Conservation (phyloP, 2,797 vertebrate genomes). For the Dendrocincla fuliginosa region DNA sequence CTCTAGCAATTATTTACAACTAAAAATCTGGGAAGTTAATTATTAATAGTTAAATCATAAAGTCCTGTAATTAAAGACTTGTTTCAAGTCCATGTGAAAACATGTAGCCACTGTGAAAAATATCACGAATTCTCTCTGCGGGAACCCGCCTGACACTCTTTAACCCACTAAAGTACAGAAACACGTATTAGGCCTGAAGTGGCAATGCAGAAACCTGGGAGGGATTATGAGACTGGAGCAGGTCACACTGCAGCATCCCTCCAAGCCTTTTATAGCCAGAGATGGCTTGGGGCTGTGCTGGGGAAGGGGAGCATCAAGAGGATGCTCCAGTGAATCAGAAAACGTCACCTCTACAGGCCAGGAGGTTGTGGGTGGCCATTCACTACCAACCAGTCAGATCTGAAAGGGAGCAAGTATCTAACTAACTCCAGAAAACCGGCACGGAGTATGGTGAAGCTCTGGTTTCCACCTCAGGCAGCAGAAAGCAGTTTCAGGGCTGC, state of each 20-base stretch:
- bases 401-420: background rate
- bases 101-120: background rate
- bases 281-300: background rate
- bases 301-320: background rate
- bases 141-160: background rate
- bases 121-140: rapidly evolving
- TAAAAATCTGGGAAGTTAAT: background rate
- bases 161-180: background rate
- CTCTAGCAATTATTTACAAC: background rate
- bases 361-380: background rate
- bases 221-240: background rate
- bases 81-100: background rate
- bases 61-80: background rate
- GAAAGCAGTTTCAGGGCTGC: background rate
- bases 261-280: background rate
- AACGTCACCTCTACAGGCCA: background rate
- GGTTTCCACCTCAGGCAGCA: background rate
- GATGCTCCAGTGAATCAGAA: background rate
- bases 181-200: background rate
- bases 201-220: background rate
- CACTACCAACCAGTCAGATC: rapidly evolving
- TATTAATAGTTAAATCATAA: conserved; percentile 13
- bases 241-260: background rate
- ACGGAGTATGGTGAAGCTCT: background rate
- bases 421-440: background rate